A percentile compares a stretch with the other conserved stretches of the same genome.
Evolutionary conservation across 2,888 invertebrate genomes (phyloP).

Genomic region (Helicoverpa assulta): DNA sequence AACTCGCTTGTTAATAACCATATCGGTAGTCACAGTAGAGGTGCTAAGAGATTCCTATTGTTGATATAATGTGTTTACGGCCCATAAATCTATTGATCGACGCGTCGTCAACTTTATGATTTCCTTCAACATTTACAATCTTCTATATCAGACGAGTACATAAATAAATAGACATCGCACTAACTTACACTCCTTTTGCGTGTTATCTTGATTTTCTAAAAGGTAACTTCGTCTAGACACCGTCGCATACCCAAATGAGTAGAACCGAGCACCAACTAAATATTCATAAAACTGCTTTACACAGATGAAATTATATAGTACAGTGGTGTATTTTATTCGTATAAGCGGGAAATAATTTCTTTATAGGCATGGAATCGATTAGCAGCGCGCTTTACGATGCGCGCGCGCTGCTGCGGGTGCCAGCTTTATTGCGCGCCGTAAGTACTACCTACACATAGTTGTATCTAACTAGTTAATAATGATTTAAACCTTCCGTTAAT

Average conservation of each 20-base stretch:
- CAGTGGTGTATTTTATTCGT: constrained; percentile 64
- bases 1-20: constrained; percentile 37
- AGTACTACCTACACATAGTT: constrained; percentile 41
- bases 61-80: not conserved
- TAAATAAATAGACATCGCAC: constrained; percentile 29
- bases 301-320: constrained; percentile 66
- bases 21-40: not conserved
- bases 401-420: constrained; percentile 64
- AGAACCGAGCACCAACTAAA: constrained; percentile 44
- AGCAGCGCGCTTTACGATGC: constrained; percentile 72
- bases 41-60: constrained; percentile 3
- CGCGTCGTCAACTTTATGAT: constrained; percentile 29
- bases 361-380: constrained; percentile 78
- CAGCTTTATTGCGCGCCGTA: constrained; percentile 59
- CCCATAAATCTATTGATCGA: constrained; percentile 1
- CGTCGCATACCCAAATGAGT: constrained; percentile 33
- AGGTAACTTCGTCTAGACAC: constrained; percentile 23
- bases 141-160: constrained; percentile 24
- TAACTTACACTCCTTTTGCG: not conserved
- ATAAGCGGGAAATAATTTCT: constrained; percentile 75
- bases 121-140: constrained; percentile 35
- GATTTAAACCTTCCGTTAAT: constrained; percentile 51
- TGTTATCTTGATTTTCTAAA: constrained; percentile 37
- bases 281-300: constrained; percentile 57
- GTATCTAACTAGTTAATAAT: constrained; percentile 42